phyloP scores from a whole-genome alignment of 1,140 invertebrate genomes.

The Tribolium madens region DNA sequence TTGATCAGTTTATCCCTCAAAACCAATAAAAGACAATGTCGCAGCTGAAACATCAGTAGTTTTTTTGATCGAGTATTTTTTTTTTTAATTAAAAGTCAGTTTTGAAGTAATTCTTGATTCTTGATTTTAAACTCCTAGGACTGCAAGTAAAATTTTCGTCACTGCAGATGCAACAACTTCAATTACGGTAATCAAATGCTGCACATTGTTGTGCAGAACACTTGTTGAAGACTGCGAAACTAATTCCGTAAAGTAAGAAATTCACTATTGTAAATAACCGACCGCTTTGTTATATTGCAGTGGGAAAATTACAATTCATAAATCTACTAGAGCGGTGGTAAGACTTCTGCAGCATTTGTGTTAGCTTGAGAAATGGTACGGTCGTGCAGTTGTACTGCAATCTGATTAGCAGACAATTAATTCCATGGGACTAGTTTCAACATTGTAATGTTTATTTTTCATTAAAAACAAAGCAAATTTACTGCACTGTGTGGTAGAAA shows the following conservation, averaged over 20 bases:
- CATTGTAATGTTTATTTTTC: slow-evolving; percentile 21
- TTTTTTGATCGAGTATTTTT: too few species aligned
- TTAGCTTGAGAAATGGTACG: slow-evolving; percentile 1
- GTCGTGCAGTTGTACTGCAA: slow-evolving; percentile 15
- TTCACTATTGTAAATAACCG: slow-evolving; percentile 18
- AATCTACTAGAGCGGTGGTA: slow-evolving; percentile 15
- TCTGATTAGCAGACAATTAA: slow-evolving; percentile 32
- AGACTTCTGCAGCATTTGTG: slow-evolving; percentile 27
- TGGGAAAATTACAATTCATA: slow-evolving; percentile 38
- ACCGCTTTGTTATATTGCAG: slow-evolving; percentile 29
- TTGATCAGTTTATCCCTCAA: not conserved
- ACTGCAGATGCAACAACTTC: slow-evolving; percentile 14
- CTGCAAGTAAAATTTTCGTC: not conserved
- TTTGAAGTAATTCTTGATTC: too few species aligned
- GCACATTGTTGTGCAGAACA: slow-evolving; percentile 22
- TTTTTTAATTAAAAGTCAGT: not conserved
- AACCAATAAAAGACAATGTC: not conserved
- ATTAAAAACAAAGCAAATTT: slow-evolving; percentile 1
- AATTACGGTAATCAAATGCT: slow-evolving; percentile 20
- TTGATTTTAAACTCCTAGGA: too few species aligned
- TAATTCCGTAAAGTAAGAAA: slow-evolving; percentile 31
- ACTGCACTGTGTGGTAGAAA: not conserved
- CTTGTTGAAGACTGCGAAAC: slow-evolving; percentile 25
- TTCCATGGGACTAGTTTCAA: slow-evolving; percentile 30
- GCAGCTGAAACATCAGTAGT: too few species aligned